These are phyloP conservation scores for Unio delphinus DNA, from an alignment of 2,888 invertebrate species.

Conservation along the genomic window DNA sequence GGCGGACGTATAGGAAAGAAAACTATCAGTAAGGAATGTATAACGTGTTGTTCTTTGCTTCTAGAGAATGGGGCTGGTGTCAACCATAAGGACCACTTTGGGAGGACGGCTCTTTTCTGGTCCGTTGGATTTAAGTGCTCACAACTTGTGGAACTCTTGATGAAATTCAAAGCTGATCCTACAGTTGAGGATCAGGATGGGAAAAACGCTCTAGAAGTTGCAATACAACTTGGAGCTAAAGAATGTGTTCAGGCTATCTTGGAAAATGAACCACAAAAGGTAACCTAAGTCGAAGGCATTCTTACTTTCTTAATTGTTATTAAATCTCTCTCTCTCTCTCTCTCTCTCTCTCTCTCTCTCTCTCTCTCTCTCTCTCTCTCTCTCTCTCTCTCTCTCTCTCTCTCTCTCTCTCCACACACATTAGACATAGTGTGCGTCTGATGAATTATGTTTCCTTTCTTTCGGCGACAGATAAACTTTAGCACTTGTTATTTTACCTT, in stretches of 20 bases:
- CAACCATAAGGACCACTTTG: constrained; percentile 38
- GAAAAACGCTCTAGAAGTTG: constrained; percentile 34
- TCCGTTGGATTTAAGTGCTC: constrained; percentile 36
- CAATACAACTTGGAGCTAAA: constrained; percentile 35
- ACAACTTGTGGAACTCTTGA: constrained; percentile 22
- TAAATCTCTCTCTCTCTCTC: no score
- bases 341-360: no score
- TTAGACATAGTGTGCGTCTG: no score
- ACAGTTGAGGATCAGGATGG: constrained; percentile 42
- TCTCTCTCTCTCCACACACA: no score
- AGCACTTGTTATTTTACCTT: no score
- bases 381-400: no score
- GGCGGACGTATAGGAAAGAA: constrained; percentile 31
- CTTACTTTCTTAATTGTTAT: no score
- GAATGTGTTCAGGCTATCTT: constrained; percentile 33
- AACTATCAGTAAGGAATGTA: constrained; percentile 34
- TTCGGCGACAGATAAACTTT: no score
- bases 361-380: no score
- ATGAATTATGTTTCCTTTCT: no score
- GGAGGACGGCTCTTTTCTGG: constrained; percentile 41
- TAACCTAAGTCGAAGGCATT: no score
- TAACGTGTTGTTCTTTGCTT: constrained; percentile 34
- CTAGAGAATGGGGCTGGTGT: constrained; percentile 40
- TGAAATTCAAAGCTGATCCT: constrained; percentile 40
- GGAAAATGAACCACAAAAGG: constrained; percentile 21